Evolutionary conservation across 2,888 invertebrate species (phyloP), one percentile per base, ranked within the genome.

Genomic region (Meliscaeva auricollis): DNA sequence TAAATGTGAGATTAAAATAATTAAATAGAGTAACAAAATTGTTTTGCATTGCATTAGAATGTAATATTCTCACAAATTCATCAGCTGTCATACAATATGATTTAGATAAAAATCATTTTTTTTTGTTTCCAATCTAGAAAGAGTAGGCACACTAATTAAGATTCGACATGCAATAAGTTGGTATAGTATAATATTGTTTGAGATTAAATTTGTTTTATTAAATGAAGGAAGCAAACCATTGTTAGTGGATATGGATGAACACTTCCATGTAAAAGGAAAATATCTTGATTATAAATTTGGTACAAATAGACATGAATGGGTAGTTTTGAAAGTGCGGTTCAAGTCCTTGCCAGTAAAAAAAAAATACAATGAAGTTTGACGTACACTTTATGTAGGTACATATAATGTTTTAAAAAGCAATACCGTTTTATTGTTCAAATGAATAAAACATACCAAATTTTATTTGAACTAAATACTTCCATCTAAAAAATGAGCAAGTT

Each of bases 11-110:
- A 58, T 58, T 35, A 58, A 32, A 38, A 58, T 58, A 38, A 58
- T 58, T 58, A 20, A 58, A 58, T 58, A 20, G 35, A 6, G 11
- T 58, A 58, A 56, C 56, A 56, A 56, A 56, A 35, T 56, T 56
- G 56, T 56, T 26, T 26, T n/a, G 3, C 26, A 4, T 35, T 56
- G 35, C 56, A 32, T 32, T 56, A 17, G 17, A 56, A 20, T 35
- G 35, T 13, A 20, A 6, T 0, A 35, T 58, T 58, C 13, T 11
- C 11, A n/a, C 52, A 56, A 17, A 17, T 35, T 1, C 17, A 20
- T 35, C 7, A 58, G 20, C 20, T 35, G 35, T 58, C 35, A 58
- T 35, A 35, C 13, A 20, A 58, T 20, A 35, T 2, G 13, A 58
- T 58, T 35, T 35, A 58, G 58, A 35, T 58, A 58, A 20, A 38